phyloP scores from a whole-genome alignment of 2,888 invertebrate genomes.

The Oeneis ivallda region DNA sequence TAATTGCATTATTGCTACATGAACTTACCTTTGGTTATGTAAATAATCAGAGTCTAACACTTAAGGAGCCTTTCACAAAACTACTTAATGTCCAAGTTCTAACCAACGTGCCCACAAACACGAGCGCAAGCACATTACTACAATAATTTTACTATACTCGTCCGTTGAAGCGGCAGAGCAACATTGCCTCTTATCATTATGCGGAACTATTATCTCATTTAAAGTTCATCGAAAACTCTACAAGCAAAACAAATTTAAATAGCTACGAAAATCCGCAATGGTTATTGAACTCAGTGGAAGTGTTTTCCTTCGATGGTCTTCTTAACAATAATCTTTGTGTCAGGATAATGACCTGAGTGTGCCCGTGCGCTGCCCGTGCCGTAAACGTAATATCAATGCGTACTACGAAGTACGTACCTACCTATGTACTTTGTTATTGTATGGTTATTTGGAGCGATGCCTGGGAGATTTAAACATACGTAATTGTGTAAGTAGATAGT shows the following conservation, averaged over 20 bases:
- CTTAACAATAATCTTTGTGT: constrained; percentile 38
- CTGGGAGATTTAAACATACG: constrained; percentile 21
- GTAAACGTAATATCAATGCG: constrained; percentile 42
- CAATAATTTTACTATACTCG: constrained; percentile 43
- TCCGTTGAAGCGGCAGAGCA: constrained; percentile 34
- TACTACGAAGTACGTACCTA: constrained; percentile 41
- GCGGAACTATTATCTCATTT: not conserved
- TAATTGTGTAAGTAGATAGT: not conserved
- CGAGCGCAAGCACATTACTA: constrained; percentile 40
- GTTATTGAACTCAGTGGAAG: constrained; percentile 2
- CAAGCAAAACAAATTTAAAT: not conserved
- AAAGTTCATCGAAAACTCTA: constrained; percentile 24
- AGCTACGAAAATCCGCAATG: constrained; percentile 21
- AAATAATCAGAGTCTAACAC: constrained; percentile 24
- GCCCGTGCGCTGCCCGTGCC: constrained; percentile 40
- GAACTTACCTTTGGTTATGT: constrained; percentile 38
- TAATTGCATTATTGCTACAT: constrained; percentile 45
- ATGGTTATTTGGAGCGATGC: constrained; percentile 30
- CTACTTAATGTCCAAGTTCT: constrained; percentile 30
- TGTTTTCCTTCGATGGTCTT: constrained; percentile 16
- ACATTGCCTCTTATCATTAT: constrained; percentile 20
- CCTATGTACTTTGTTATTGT: constrained; percentile 35
- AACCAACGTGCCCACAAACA: constrained; percentile 38
- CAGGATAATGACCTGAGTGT: constrained; percentile 49
- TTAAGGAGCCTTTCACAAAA: constrained; percentile 33